phyloP scores from a whole-genome alignment of 2,888 invertebrate genomes.

The Drosophila subquinaria region DNA sequence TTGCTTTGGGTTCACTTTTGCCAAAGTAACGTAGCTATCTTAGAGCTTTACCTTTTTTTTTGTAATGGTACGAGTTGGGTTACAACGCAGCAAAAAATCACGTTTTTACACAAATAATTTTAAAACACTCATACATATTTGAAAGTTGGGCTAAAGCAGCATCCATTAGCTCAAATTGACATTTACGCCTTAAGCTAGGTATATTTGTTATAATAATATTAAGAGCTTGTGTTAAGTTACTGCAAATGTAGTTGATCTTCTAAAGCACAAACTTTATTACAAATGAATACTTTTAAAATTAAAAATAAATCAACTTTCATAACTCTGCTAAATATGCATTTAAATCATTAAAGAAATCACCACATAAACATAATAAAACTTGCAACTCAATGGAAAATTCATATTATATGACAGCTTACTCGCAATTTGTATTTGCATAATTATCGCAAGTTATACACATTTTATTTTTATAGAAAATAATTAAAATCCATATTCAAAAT shows the following conservation, averaged over 20 bases:
- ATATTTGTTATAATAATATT: not conserved
- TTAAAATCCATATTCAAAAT: constrained; percentile 40
- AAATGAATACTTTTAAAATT: not conserved
- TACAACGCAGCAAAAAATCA: constrained; percentile 8
- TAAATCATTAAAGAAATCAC: not conserved
- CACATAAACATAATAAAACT: not conserved
- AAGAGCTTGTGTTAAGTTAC: not conserved
- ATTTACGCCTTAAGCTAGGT: not conserved
- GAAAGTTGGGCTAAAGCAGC: not conserved
- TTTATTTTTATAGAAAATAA: constrained; percentile 29
- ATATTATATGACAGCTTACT: not conserved
- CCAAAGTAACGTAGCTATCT: constrained; percentile 9
- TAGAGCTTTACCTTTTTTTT: constrained; percentile 20
- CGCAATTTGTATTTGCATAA: constrained; percentile 16
- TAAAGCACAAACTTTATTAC: too few relatives aligned
- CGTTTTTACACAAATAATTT: constrained; percentile 15
- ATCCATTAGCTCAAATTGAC: constrained; percentile 20
- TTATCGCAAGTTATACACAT: constrained; percentile 22
- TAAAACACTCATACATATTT: constrained; percentile 5
- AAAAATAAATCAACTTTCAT: not conserved
- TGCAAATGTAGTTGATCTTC: not conserved
- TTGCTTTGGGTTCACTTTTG: constrained; percentile 36
- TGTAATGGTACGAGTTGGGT: constrained; percentile 6
- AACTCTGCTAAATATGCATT: not conserved
- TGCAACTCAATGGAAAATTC: not conserved